A percentile compares a stretch with the other conserved stretches of the same genome.
Conservation (phyloP, 2,888 invertebrate genomes). For the Chymomyza amoena region DNA sequence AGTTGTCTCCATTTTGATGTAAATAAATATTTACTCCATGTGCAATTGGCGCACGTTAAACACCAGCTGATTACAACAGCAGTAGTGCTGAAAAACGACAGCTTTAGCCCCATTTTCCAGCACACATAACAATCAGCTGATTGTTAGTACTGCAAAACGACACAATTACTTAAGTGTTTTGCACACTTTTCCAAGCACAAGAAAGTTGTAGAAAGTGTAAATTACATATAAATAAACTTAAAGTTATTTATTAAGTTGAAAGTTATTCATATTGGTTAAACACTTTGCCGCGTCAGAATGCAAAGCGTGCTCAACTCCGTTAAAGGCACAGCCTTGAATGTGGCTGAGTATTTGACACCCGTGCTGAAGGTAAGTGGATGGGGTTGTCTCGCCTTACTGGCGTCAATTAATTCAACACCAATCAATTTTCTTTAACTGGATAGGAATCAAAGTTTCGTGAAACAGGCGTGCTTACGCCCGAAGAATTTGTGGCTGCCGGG, state of each 20-base stretch:
- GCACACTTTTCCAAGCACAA: not conserved
- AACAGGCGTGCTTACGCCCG: conserved; percentile 98
- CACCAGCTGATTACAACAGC: not conserved
- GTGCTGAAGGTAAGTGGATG: conserved; percentile 88
- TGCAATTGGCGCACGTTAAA: not conserved
- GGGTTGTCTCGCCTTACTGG: not conserved
- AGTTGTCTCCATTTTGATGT: conserved; percentile 56
- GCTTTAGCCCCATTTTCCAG: not conserved
- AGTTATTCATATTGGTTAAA: not conserved
- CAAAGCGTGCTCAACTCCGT: conserved; percentile 97
- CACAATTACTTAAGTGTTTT: too few relatives aligned
- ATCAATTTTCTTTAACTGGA: conserved; percentile 5
- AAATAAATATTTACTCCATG: conserved; percentile 28
- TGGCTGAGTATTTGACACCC: conserved; percentile 97
- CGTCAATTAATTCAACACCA: not conserved
- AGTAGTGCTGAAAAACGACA: not conserved
- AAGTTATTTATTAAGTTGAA: conserved; percentile 1
- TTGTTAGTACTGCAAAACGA: not conserved
- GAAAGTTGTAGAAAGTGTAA: not conserved
- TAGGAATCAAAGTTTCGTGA: conserved; percentile 98
- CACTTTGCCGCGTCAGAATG: conserved; percentile 81
- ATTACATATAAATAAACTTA: not conserved
- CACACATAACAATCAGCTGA: not conserved
- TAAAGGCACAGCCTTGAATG: conserved; percentile 96
- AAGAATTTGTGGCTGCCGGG: conserved; percentile 99